These are phyloP conservation scores for Nemapogon koenigi DNA, from an alignment of 2,888 invertebrate genomes.

Conservation along the genomic window DNA sequence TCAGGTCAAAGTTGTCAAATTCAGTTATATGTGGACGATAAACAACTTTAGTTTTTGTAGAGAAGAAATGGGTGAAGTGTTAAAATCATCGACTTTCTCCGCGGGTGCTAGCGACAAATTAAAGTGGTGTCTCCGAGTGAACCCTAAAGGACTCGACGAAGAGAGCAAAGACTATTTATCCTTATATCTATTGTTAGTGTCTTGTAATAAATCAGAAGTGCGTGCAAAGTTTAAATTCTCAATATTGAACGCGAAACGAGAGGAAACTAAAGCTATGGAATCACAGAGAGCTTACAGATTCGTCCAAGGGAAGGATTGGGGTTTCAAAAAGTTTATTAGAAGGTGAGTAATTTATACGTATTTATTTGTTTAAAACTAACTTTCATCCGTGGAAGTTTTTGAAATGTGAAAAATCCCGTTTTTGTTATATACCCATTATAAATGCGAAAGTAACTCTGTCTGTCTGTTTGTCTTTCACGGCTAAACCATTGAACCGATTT, in stretches of 20 bases:
- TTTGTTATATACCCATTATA: too few species aligned
- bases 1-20: constrained; percentile 99
- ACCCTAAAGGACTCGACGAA: constrained; percentile 99
- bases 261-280: constrained; percentile 99
- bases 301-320: constrained; percentile 99
- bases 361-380: too few species aligned
- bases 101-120: constrained; percentile 99
- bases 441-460: too few species aligned
- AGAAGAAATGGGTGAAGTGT: constrained; percentile 99
- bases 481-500: too few species aligned
- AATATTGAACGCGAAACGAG: constrained; percentile 99
- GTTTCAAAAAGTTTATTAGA: constrained; percentile 99
- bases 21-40: constrained; percentile 99
- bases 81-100: constrained; percentile 99
- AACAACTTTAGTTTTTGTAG: constrained; percentile 99
- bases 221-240: constrained; percentile 99
- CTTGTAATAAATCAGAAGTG: constrained; percentile 99
- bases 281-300: constrained; percentile 96
- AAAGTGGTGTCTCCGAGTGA: constrained; percentile 99
- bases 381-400: too few species aligned
- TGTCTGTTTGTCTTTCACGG: too few species aligned
- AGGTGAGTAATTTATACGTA: constrained; percentile 50
- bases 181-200: constrained; percentile 96
- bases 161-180: constrained; percentile 99
- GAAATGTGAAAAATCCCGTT: too few species aligned